Conservation (phyloP, 2,113 vertebrate genomes). For the Myotis yumanensis region DNA sequence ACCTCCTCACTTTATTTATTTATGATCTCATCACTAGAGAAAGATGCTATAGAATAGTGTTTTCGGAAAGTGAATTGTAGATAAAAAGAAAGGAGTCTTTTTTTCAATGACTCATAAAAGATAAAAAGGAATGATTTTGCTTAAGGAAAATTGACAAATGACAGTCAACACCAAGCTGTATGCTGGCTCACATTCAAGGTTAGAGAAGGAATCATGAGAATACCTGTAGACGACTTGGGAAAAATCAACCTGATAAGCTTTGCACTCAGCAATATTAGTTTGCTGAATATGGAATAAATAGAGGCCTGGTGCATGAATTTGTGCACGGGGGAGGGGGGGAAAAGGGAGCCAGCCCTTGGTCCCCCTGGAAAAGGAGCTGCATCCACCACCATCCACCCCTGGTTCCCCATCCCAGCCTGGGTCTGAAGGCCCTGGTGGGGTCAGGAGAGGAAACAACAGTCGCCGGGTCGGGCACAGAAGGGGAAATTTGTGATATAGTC, state of each 20-base stretch:
- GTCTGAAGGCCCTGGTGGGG: no score
- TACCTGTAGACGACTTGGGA: background rate
- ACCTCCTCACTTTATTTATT: background rate
- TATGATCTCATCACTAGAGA: background rate
- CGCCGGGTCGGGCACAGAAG: background rate
- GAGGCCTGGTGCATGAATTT: no score
- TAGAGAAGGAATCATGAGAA: background rate
- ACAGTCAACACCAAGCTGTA: background rate
- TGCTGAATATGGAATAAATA: background rate
- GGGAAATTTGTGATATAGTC: background rate
- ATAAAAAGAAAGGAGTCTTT: background rate
- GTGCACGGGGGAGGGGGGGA: no score
- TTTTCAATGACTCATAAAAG: slow-evolving; percentile 4
- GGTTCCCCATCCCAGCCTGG: no score
- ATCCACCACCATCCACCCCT: no score
- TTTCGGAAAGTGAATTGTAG: background rate
- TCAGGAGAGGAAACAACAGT: no score
- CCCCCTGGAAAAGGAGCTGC: no score
- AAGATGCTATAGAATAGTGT: background rate
- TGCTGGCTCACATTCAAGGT: background rate
- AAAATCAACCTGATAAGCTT: background rate
- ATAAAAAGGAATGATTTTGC: background rate
- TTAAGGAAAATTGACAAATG: background rate
- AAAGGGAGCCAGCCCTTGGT: no score
- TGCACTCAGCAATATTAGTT: background rate